phyloP scores from a whole-genome alignment of 2,797 vertebrate species.

The Mareca strepera region DNA sequence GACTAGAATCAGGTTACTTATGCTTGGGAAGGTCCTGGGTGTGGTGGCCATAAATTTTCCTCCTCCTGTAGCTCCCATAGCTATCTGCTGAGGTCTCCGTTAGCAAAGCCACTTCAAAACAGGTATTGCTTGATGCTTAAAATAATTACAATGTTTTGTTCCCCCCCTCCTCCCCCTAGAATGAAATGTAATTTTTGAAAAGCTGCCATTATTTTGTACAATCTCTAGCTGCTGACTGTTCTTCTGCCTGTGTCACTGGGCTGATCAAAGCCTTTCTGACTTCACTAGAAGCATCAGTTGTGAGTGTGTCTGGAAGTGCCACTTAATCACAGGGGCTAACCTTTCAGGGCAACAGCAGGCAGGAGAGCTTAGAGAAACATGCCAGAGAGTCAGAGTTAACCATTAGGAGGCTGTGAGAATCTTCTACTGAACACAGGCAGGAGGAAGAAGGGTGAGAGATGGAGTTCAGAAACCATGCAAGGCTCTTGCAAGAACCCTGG shows the following conservation, averaged over 20 bases:
- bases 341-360: not conserved
- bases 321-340: not conserved
- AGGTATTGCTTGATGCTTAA: not conserved
- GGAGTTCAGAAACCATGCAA: not conserved
- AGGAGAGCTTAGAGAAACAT: not conserved
- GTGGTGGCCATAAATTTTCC: not conserved
- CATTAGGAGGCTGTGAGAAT: not conserved
- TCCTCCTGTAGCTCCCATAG: not conserved
- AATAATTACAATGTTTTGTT: accelerated
- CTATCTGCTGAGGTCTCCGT: not conserved
- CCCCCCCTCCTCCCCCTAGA: not conserved
- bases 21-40: not conserved
- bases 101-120: not conserved
- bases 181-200: not conserved
- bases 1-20: not conserved
- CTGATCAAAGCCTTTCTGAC: not conserved
- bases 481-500: not conserved
- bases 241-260: not conserved
- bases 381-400: not conserved
- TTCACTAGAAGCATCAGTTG: not conserved
- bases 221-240: not conserved
- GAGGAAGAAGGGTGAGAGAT: not conserved
- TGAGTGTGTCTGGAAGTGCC: not conserved
- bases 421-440: not conserved
- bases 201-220: not conserved